Evolutionary conservation across 2,888 invertebrate species (phyloP).

Genomic region (Stenodera caucasica): DNA sequence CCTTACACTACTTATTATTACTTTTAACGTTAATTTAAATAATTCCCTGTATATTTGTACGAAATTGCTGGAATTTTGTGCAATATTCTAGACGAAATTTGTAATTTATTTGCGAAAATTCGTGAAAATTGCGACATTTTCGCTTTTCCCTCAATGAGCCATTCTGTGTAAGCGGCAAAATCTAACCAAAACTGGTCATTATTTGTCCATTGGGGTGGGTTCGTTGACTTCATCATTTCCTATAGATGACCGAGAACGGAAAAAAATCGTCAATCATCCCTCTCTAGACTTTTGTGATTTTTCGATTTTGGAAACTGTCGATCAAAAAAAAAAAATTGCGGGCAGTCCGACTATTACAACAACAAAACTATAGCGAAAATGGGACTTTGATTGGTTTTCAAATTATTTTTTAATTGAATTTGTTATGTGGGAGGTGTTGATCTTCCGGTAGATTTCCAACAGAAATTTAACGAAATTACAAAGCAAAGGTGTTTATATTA

Average conservation of each 20-base stretch:
- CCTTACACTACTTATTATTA: too few relatives aligned
- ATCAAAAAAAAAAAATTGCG: background rate
- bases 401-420: slow-evolving; percentile 8
- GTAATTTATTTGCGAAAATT: too few relatives aligned
- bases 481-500: background rate
- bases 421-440: slow-evolving; percentile 12
- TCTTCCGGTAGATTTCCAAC: slow-evolving; percentile 21
- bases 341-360: too few relatives aligned
- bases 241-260: background rate
- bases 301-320: slow-evolving; percentile 1
- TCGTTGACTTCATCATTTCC: slow-evolving; percentile 29
- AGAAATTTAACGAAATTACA: background rate
- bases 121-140: too few relatives aligned
- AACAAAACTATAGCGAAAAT: slow-evolving; percentile 19
- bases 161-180: too few relatives aligned
- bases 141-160: too few relatives aligned
- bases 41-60: too few relatives aligned
- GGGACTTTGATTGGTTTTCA: slow-evolving; percentile 36
- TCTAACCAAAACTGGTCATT: slow-evolving; percentile 29
- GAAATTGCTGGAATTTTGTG: too few relatives aligned
- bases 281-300: background rate
- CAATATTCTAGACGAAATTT: too few relatives aligned
- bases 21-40: too few relatives aligned
- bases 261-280: slow-evolving; percentile 4
- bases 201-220: slow-evolving; percentile 38